Percentiles rank a stretch among this genome's conserved stretches.
These are phyloP conservation scores for Physeter macrocephalus DNA, from an alignment of 2,113 vertebrate species.

Conservation along the genomic window DNA sequence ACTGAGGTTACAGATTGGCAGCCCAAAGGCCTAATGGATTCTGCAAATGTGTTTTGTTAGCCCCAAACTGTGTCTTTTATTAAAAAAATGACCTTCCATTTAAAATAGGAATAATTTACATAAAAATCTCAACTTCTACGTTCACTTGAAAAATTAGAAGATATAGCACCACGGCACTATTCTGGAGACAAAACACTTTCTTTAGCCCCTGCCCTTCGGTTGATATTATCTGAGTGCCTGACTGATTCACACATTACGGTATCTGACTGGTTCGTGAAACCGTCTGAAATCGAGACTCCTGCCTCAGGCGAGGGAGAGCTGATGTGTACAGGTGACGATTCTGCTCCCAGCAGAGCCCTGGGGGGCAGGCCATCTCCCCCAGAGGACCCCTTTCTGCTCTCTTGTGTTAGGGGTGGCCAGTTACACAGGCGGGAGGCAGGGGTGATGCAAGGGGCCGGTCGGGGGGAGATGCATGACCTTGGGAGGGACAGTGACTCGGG, in stretches of 20 bases:
- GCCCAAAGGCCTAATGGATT: not conserved
- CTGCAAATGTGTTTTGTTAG: not conserved
- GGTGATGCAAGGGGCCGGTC: fast-evolving
- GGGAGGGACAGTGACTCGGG: not conserved
- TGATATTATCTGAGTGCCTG: not conserved
- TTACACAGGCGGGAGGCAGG: not conserved
- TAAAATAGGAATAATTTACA: not conserved
- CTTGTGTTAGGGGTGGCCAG: fast-evolving
- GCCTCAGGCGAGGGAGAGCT: not conserved
- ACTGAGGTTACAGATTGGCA: not conserved
- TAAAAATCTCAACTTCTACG: not conserved
- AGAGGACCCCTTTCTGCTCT: not conserved
- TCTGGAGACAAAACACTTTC: not conserved
- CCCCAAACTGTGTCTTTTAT: not conserved
- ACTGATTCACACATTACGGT: fast-evolving
- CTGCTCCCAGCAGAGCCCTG: not conserved
- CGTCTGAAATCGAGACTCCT: not conserved
- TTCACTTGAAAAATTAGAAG: not conserved
- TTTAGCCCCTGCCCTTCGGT: fast-evolving
- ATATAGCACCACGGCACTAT: fast-evolving
- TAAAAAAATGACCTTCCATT: not conserved
- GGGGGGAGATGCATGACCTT: not conserved
- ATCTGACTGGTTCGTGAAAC: not conserved
- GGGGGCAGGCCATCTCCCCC: not conserved
- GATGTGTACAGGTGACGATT: not conserved